phyloP scores from a whole-genome alignment of 2,113 vertebrate species.

The Kryptolebias marmoratus region DNA sequence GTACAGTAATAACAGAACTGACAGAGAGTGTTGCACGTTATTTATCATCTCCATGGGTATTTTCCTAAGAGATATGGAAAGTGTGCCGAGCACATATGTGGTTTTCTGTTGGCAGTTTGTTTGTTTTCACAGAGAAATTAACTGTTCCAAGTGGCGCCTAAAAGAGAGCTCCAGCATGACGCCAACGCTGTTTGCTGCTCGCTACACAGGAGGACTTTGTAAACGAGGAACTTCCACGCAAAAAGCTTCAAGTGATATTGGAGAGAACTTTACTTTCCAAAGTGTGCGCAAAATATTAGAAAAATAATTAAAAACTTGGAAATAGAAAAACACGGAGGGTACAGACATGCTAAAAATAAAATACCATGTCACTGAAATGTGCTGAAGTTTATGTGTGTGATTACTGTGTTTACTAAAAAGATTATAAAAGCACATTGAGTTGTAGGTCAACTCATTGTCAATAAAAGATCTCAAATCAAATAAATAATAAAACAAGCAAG shows the following conservation, averaged over 20 bases:
- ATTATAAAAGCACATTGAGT: too few species aligned
- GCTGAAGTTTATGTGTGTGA: too few species aligned
- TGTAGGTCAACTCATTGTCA: too few species aligned
- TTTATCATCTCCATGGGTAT: conserved; percentile 17
- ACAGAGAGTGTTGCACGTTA: not conserved
- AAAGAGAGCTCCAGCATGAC: conserved; percentile 17
- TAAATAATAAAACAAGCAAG: too few species aligned
- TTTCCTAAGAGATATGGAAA: conserved; percentile 16
- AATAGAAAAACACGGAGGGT: too few species aligned
- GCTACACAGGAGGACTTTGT: conserved; percentile 6
- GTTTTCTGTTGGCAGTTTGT: conserved; percentile 25
- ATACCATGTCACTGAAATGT: too few species aligned
- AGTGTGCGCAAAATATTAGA: not conserved
- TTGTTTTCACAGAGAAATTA: conserved; percentile 5
- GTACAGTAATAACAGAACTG: conserved; percentile 33
- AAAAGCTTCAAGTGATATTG: not conserved
- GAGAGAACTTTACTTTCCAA: not conserved
- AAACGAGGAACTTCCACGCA: conserved; percentile 2
- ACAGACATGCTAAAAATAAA: too few species aligned
- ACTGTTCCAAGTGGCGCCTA: conserved; percentile 16
- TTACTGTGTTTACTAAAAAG: too few species aligned
- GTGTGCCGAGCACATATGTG: conserved; percentile 2
- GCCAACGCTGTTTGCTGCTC: conserved; percentile 4
- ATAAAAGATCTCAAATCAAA: too few species aligned
- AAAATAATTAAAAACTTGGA: not conserved